Conservation (phyloP, 2,888 invertebrate genomes). For the Frankliniella intonsa region DNA sequence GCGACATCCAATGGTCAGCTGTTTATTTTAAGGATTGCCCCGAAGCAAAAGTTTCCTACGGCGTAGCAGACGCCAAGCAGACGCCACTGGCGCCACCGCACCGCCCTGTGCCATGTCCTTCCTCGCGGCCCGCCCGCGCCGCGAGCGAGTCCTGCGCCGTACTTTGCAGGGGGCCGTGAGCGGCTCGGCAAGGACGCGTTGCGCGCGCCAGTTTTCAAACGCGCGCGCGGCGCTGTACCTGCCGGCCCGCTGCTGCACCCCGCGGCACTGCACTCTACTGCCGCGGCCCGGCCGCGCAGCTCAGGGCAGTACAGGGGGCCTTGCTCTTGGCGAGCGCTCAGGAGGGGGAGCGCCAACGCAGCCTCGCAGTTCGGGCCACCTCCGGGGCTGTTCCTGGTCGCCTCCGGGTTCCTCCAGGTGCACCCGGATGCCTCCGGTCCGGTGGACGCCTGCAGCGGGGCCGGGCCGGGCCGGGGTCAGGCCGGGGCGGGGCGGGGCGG, state of each 20-base stretch:
- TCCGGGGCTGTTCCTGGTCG: too few relatives aligned
- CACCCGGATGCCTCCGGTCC: too few relatives aligned
- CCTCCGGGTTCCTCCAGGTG: too few relatives aligned
- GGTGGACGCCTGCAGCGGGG: too few relatives aligned
- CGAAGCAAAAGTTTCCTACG: background rate
- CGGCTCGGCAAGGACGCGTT: background rate
- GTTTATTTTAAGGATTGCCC: conserved; percentile 8
- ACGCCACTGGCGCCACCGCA: background rate
- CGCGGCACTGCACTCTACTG: too few relatives aligned
- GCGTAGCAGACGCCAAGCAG: conserved; percentile 23
- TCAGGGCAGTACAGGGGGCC: too few relatives aligned
- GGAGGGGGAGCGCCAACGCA: too few relatives aligned
- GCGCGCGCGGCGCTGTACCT: background rate
- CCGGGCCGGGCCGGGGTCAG: background rate
- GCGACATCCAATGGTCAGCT: conserved; percentile 22
- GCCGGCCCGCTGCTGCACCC: too few relatives aligned
- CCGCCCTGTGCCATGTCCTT: background rate
- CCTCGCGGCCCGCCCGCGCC: background rate
- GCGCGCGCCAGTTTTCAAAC: background rate
- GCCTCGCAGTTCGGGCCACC: too few relatives aligned
- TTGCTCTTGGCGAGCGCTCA: too few relatives aligned
- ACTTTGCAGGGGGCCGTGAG: background rate
- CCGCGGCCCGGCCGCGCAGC: too few relatives aligned
- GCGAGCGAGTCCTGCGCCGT: background rate
- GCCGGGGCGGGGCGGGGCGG: background rate